phyloP scores from a whole-genome alignment of 2,113 vertebrate species.

The Bufo gargarizans region DNA sequence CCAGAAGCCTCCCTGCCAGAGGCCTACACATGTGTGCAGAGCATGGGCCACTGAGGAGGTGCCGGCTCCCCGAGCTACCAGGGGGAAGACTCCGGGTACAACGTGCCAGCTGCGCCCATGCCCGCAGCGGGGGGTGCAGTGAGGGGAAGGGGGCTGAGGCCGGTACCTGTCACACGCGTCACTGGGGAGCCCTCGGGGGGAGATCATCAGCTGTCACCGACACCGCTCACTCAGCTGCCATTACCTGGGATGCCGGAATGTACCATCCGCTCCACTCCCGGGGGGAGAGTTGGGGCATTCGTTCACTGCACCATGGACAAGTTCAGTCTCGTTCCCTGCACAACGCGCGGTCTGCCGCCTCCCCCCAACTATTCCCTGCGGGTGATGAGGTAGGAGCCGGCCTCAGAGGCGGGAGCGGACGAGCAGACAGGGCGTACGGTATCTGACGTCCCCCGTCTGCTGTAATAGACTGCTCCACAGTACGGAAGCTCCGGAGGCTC shows the following conservation, averaged over 20 bases:
- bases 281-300: not conserved
- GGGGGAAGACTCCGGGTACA: not conserved
- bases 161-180: conserved; percentile 52
- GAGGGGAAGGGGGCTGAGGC: not conserved
- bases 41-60: not conserved
- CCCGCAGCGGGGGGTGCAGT: not conserved
- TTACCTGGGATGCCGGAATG: conserved; percentile 50
- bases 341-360: not conserved
- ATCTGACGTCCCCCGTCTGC: not conserved
- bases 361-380: too few species aligned
- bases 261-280: not conserved
- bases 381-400: too few species aligned
- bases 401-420: not conserved
- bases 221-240: conserved; percentile 54
- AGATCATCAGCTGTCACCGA: conserved; percentile 18
- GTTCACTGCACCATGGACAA: not conserved
- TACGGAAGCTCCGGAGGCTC: conserved; percentile 39
- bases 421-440: not conserved
- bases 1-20: too few species aligned
- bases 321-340: not conserved
- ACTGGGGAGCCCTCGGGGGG: not conserved
- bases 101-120: not conserved
- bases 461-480: not conserved
- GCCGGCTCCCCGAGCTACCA: not conserved
- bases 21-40: conserved; percentile 42